Base-by-base conservation (phyloP, 2,113 vertebrate genomes). In the Petaurus breviceps region DNA sequence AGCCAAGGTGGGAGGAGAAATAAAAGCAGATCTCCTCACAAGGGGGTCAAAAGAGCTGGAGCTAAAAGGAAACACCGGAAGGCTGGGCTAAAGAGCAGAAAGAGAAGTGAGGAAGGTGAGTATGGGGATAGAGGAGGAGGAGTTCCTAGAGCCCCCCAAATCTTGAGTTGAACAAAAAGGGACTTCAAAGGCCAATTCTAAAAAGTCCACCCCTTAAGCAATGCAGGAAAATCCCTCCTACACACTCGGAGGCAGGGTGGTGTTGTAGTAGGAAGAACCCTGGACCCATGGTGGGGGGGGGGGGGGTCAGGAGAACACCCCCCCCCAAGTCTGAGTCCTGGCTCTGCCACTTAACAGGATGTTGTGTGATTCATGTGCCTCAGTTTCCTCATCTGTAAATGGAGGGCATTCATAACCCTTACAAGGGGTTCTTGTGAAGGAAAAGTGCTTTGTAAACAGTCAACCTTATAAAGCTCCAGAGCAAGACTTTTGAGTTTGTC, bases 11-110 rank as follows among this genome's bases (percentile, higher is more conserved):
- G 96, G 91, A 98, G 95, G 91, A 97, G 96, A 91, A 92, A 95
- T 94, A 98, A 98, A 94, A 98, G 77, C 95, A 93, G 95, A 95
- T 25, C 97, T 94, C 97, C 97, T 68, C 97, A 98, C 94, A 98
- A 97, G 93, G 98, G 97, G 53, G 97, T 98, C 94, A 98, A 97
- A 96, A 98, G 95, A 97, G 91, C 97, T 47, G 61, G 95, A 50
- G 46, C 46, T 95, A 98, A 98, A 94, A 98, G 96, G 95, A 98
- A 97, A 90, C 96, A 96, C 54, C 96, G 61, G 8, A 98, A 94
- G 89, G 37, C 93, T 51, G 55, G 51, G 43, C 49, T 93, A 28
- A 98, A 97, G 94, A 96, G 93, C 51, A 96, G 97, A 31, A 98
- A 98, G 90, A 92, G 97, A 55, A 31, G 94, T 0, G 94, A 98